Percentiles rank a stretch among this genome's conserved stretches.
Evolutionary conservation across 2,113 vertebrate genomes (phyloP).

Genomic region (Pelodiscus sinensis): DNA sequence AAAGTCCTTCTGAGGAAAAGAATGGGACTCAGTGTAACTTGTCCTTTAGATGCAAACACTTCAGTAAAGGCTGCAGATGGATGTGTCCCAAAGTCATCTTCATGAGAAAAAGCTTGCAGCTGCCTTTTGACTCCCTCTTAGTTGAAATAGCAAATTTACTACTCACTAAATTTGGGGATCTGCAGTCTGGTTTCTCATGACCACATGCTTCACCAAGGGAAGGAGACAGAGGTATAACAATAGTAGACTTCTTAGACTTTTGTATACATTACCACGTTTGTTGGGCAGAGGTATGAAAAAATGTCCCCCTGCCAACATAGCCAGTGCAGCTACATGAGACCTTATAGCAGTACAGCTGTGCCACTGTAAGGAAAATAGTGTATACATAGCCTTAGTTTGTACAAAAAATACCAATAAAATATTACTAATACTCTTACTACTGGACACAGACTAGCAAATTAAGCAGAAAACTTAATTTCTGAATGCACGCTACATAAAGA

Average conservation of each 20-base stretch:
- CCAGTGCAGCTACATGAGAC: too few species aligned
- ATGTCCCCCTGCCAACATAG: too few species aligned
- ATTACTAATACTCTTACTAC: not conserved
- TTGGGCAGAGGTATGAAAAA: too few species aligned
- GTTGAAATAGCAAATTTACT: not conserved
- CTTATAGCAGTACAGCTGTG: too few species aligned
- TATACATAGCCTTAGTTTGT: not conserved
- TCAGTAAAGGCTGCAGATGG: not conserved
- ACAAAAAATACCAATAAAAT: not conserved
- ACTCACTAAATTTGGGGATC: not conserved
- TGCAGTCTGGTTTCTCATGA: not conserved
- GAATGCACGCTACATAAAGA: not conserved
- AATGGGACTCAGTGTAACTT: not conserved
- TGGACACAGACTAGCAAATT: not conserved
- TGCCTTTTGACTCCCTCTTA: not conserved
- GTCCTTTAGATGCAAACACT: not conserved
- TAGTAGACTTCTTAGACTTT: not conserved
- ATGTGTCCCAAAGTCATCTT: not conserved
- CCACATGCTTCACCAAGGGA: not conserved
- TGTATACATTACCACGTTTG: too few species aligned
- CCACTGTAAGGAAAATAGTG: too few species aligned
- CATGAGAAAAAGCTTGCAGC: not conserved
- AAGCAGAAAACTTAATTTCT: not conserved
- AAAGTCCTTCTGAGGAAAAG: not conserved
- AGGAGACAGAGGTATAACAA: not conserved